A percentile compares a stretch with the other conserved stretches of the same genome.
Conservation (phyloP, 1,140 invertebrate genomes). For the Ylistrum balloti region DNA sequence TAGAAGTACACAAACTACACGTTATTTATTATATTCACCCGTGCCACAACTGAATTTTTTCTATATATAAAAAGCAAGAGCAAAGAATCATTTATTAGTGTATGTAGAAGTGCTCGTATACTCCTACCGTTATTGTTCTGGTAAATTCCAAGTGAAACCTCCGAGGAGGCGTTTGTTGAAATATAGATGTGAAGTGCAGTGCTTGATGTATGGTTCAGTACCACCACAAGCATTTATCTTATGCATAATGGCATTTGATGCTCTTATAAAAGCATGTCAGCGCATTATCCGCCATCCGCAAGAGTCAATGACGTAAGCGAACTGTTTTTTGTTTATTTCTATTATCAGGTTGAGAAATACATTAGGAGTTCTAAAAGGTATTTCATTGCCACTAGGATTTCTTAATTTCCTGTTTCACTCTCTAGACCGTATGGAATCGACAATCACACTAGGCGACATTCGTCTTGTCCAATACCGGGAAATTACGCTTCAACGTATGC, state of each 20-base stretch:
- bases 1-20: too few relatives aligned
- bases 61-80: too few relatives aligned
- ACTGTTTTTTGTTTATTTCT: not conserved
- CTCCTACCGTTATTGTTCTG: too few relatives aligned
- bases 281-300: not conserved
- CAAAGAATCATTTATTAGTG: too few relatives aligned
- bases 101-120: too few relatives aligned
- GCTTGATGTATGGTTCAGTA: too few relatives aligned
- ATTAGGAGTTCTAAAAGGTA: not conserved
- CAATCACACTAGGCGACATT: not conserved
- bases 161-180: too few relatives aligned
- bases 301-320: not conserved
- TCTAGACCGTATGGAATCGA: slow-evolving; percentile 5
- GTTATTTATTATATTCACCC: too few relatives aligned
- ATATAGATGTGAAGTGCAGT: too few relatives aligned
- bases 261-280: not conserved
- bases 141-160: too few relatives aligned
- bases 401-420: slow-evolving; percentile 7
- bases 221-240: too few relatives aligned
- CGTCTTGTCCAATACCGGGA: not conserved
- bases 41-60: too few relatives aligned
- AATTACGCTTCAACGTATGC: not conserved
- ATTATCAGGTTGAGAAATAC: slow-evolving; percentile 19
- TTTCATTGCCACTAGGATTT: not conserved
- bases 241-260: not conserved